These are phyloP conservation scores for Melanotaenia nigrans DNA, from an alignment of 2,797 vertebrate genomes.

Conservation along the genomic window DNA sequence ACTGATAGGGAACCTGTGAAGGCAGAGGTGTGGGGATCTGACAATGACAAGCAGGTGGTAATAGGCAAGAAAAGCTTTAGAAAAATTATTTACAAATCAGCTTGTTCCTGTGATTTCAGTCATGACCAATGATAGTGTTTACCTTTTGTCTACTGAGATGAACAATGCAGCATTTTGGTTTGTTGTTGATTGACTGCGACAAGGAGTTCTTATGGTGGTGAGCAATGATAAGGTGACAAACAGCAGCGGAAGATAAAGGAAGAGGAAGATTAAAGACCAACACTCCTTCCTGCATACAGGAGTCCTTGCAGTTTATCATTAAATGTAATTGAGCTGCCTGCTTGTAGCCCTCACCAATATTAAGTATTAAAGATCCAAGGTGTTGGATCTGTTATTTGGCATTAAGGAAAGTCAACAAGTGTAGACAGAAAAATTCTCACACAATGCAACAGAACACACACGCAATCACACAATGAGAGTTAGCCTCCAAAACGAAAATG, in stretches of 20 bases:
- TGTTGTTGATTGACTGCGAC: conserved; percentile 35
- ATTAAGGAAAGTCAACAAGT: conserved; percentile 1
- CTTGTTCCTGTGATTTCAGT: conserved; percentile 32
- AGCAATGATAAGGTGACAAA: conserved; percentile 30
- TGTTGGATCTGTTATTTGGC: background rate
- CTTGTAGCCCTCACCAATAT: conserved; percentile 5
- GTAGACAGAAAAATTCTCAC: conserved; percentile 7
- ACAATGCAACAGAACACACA: background rate
- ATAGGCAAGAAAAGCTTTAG: conserved; percentile 2
- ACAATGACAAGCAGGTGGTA: conserved; percentile 24
- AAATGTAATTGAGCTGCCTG: conserved; percentile 16
- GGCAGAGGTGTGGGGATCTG: background rate
- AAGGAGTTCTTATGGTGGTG: conserved; percentile 18
- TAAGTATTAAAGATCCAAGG: conserved; percentile 6
- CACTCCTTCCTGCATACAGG: conserved; percentile 2
- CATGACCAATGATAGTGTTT: conserved; percentile 37
- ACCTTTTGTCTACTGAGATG: conserved; percentile 25
- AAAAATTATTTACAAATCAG: conserved; percentile 33
- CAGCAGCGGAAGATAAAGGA: conserved; percentile 10
- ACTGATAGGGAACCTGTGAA: conserved; percentile 7
- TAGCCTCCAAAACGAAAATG: conserved; percentile 11
- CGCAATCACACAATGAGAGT: background rate
- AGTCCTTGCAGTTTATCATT: conserved; percentile 23
- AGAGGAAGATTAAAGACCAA: conserved; percentile 24
- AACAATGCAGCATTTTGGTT: conserved; percentile 20